Percentiles rank a stretch among this genome's conserved stretches.
phyloP scores from a whole-genome alignment of 1,140 invertebrate genomes.

The Vanessa atalanta region DNA sequence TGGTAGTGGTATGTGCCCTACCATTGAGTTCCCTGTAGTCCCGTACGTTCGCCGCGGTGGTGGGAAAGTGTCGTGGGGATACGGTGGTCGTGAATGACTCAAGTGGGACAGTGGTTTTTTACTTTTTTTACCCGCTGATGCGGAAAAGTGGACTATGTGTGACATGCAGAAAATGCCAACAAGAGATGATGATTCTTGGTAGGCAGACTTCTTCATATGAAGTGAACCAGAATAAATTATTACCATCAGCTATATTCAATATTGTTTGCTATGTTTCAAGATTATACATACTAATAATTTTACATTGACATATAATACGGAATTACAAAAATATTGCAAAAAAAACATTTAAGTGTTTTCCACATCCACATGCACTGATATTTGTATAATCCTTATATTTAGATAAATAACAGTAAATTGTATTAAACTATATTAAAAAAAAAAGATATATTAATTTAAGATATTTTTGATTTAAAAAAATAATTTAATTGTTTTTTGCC shows the following conservation, averaged over 20 bases:
- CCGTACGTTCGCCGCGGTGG: slow-evolving; percentile 62
- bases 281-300: no score
- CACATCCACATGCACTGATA: no score
- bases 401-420: no score
- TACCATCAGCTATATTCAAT: background rate
- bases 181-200: slow-evolving; percentile 75
- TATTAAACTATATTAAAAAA: no score
- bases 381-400: no score
- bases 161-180: slow-evolving; percentile 78
- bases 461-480: no score
- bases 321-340: no score
- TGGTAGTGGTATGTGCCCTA: slow-evolving; percentile 74
- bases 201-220: slow-evolving; percentile 46
- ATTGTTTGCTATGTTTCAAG: no score
- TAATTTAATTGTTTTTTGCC: slow-evolving; percentile 10
- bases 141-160: slow-evolving; percentile 62
- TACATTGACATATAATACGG: no score
- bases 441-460: background rate
- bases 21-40: slow-evolving; percentile 69
- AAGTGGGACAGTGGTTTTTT: slow-evolving; percentile 69
- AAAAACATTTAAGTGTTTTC: no score
- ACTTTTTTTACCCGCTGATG: slow-evolving; percentile 59
- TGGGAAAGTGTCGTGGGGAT: slow-evolving; percentile 68
- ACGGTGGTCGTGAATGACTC: slow-evolving; percentile 54
- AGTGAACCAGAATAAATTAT: background rate